Percentiles rank a stretch among this genome's conserved stretches.
phyloP scores from a whole-genome alignment of 2,797 vertebrate genomes.

The Cynodonichthys magdalenae region DNA sequence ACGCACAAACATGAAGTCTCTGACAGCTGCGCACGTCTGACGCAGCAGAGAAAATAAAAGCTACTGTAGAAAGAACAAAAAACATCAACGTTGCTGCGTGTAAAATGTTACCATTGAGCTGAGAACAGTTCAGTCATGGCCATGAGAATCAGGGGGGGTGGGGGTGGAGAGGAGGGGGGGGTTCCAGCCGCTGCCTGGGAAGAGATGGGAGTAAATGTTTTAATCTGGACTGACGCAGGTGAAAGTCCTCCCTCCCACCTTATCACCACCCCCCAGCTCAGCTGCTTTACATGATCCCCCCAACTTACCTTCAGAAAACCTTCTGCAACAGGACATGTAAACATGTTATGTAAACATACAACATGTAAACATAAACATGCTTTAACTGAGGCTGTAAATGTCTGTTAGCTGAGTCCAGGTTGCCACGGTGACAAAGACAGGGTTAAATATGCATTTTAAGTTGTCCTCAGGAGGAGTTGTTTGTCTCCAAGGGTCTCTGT shows the following conservation, averaged over 20 bases:
- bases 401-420: no score
- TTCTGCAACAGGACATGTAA: no score
- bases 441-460: no score
- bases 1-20: not conserved
- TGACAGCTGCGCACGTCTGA: not conserved
- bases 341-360: no score
- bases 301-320: no score
- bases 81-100: not conserved
- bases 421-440: no score
- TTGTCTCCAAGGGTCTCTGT: no score
- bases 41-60: not conserved
- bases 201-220: conserved; percentile 39
- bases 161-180: not conserved
- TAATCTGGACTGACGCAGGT: conserved; percentile 65
- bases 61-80: not conserved
- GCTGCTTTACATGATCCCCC: no score
- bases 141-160: conserved; percentile 39
- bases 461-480: no score
- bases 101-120: conserved; percentile 9
- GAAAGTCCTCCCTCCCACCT: conserved; percentile 24
- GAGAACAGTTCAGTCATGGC: conserved; percentile 17
- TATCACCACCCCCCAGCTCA: conserved; percentile 43
- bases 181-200: conserved; percentile 27
- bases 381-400: no score
- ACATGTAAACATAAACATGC: no score